These are phyloP conservation scores for Pseudolaguvia tuberculata DNA, from an alignment of 2,113 vertebrate genomes.

Conservation along the genomic window DNA sequence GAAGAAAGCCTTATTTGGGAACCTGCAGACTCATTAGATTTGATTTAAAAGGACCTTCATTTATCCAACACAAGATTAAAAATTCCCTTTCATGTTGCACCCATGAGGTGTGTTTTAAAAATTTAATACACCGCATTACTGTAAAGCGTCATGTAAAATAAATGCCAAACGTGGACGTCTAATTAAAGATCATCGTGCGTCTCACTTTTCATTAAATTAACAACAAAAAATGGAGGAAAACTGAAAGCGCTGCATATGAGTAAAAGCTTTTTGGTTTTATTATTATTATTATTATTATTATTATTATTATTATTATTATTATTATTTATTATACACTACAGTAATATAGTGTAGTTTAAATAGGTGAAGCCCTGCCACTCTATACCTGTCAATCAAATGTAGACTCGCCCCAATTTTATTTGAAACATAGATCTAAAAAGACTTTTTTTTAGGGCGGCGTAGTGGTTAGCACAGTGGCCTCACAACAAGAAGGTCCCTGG, in stretches of 20 bases:
- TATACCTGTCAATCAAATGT: no score
- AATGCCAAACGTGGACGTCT: slow-evolving; percentile 70
- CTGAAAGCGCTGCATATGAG: neutral
- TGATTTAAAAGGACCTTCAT: slow-evolving; percentile 65
- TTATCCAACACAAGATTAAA: slow-evolving; percentile 68
- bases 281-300: no score
- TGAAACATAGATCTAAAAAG: no score
- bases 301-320: no score
- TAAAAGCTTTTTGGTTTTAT: no score
- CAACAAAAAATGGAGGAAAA: neutral
- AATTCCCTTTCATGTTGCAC: slow-evolving; percentile 75
- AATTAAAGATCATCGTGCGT: slow-evolving; percentile 66
- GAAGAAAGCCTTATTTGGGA: slow-evolving; percentile 70
- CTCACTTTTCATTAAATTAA: neutral
- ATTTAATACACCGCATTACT: slow-evolving; percentile 72
- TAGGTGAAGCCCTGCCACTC: no score
- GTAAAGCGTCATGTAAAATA: slow-evolving; percentile 72
- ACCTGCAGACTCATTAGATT: slow-evolving; percentile 74
- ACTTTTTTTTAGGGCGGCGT: no score
- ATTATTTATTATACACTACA: no score
- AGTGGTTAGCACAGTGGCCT: no score
- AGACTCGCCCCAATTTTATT: no score
- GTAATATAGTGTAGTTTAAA: no score
- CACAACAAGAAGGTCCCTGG: no score
- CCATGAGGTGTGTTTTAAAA: slow-evolving; percentile 76